Conservation (phyloP, 2,113 vertebrate species). For the Corvus cornix region DNA sequence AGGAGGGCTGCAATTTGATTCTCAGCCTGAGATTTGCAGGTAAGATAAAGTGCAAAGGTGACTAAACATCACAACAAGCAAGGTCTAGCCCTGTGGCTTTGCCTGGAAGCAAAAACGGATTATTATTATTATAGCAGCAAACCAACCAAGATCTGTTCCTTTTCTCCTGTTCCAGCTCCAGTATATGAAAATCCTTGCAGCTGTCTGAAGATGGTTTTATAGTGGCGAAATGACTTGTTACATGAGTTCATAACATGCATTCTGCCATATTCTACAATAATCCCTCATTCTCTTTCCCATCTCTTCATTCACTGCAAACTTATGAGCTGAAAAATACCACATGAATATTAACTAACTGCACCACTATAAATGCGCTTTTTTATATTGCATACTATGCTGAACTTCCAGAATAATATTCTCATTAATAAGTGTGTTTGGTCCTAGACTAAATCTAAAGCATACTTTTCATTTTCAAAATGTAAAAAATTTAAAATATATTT, state of each 20-base stretch:
- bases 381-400: background rate
- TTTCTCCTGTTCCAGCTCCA: slow-evolving; percentile 51
- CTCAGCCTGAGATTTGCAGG: slow-evolving; percentile 54
- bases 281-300: background rate
- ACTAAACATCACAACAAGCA: slow-evolving; percentile 65
- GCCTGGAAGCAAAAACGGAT: slow-evolving; percentile 52
- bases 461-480: background rate
- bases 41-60: slow-evolving; percentile 68
- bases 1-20: slow-evolving; percentile 63
- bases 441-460: background rate
- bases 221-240: background rate
- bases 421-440: background rate
- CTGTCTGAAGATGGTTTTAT: slow-evolving; percentile 30
- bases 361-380: background rate
- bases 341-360: background rate
- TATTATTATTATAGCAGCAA: slow-evolving; percentile 16
- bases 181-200: slow-evolving; percentile 37
- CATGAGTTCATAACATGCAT: background rate
- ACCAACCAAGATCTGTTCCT: slow-evolving; percentile 37
- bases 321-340: background rate
- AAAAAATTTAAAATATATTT: background rate
- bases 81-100: slow-evolving; percentile 50
- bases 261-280: background rate
- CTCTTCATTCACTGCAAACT: background rate
- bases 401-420: background rate